Conservation (phyloP, 2,888 invertebrate genomes). For the Pollenia amentaria region DNA sequence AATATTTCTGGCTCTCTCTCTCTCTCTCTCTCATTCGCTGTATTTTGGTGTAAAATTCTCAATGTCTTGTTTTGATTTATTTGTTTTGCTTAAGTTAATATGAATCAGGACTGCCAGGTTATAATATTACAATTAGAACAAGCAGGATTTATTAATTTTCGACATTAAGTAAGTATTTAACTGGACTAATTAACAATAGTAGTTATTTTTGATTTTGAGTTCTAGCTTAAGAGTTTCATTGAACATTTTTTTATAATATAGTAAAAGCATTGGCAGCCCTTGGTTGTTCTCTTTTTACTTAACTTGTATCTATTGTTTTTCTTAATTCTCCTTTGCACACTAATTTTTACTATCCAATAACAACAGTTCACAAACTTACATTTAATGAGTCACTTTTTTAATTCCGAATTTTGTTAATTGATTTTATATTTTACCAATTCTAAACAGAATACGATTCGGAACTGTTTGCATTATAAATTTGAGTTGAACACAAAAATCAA, state of each 20-base stretch:
- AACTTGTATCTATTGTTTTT: slow-evolving; percentile 25
- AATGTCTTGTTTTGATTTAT: slow-evolving; percentile 33
- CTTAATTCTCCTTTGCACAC: background rate
- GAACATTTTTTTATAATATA: no score
- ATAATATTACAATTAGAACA: background rate
- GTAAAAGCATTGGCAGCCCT: slow-evolving; percentile 11
- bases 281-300: slow-evolving; percentile 10
- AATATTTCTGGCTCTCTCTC: slow-evolving; percentile 37
- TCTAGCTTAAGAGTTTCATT: background rate
- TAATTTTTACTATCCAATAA: background rate
- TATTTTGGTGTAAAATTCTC: slow-evolving; percentile 34
- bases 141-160: background rate
- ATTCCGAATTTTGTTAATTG: background rate
- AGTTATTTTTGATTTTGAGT: no score
- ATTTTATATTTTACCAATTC: background rate
- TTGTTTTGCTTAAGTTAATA: slow-evolving; percentile 25
- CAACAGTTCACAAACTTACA: slow-evolving; percentile 17
- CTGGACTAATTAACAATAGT: no score
- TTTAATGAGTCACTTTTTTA: slow-evolving; percentile 61
- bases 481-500: background rate
- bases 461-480: background rate
- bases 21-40: slow-evolving; percentile 65
- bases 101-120: slow-evolving; percentile 10
- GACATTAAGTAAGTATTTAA: no score
- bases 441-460: background rate